Percentiles rank a stretch among this genome's conserved stretches.
Evolutionary conservation across 1,140 invertebrate genomes (phyloP).

Genomic region (Trissolcus basalis): DNA sequence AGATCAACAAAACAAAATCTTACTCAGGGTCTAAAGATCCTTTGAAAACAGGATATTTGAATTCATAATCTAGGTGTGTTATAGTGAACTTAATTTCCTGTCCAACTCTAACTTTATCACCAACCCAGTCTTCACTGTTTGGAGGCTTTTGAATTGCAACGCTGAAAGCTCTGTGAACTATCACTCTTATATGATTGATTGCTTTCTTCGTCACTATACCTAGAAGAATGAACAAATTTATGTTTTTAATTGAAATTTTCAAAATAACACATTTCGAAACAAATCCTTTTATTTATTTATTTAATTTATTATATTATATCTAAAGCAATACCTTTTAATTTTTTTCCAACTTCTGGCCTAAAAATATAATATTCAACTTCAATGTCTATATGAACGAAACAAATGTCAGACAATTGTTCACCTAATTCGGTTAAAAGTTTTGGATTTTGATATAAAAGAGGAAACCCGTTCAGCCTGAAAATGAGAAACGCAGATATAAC

Average conservation of each 20-base stretch:
- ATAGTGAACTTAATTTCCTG: slow-evolving; percentile 79
- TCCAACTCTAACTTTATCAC: slow-evolving; percentile 75
- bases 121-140: slow-evolving; percentile 78
- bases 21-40: slow-evolving; percentile 20
- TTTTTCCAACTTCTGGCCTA: slow-evolving; percentile 73
- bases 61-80: slow-evolving; percentile 76
- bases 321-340: slow-evolving; percentile 66
- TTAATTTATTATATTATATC: slow-evolving; percentile 9
- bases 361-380: slow-evolving; percentile 82
- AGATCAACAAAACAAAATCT: not conserved
- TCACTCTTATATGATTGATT: slow-evolving; percentile 78
- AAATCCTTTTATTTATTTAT: slow-evolving; percentile 3
- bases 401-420: slow-evolving; percentile 77
- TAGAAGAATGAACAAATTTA: slow-evolving; percentile 35
- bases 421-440: slow-evolving; percentile 77
- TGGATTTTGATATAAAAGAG: slow-evolving; percentile 80
- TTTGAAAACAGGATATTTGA: slow-evolving; percentile 71
- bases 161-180: slow-evolving; percentile 82
- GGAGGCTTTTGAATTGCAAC: slow-evolving; percentile 79
- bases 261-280: too few species aligned
- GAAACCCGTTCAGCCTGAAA: slow-evolving; percentile 78
- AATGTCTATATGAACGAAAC: slow-evolving; percentile 79
- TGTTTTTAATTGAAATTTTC: too few species aligned
- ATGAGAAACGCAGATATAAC: not conserved
- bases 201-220: slow-evolving; percentile 81